A percentile compares a stretch with the other conserved stretches of the same genome.
phyloP scores from a whole-genome alignment of 2,797 vertebrate genomes.

The Syngnathus acus region DNA sequence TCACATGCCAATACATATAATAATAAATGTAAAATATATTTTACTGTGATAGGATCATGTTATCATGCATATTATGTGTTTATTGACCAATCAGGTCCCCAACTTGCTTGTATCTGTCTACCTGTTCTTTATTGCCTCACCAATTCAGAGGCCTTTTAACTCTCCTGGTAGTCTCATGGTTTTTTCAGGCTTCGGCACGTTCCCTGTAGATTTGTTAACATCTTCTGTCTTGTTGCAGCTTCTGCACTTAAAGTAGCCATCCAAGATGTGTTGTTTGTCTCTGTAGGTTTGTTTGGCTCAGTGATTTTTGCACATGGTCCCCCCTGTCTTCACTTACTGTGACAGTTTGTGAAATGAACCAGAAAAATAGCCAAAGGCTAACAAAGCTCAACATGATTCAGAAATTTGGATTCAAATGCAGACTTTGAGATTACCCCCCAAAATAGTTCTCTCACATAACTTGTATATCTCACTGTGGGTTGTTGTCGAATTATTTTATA shows the following conservation, averaged over 20 bases:
- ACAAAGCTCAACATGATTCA: slow-evolving; percentile 4
- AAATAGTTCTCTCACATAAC: not conserved
- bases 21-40: not conserved
- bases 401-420: slow-evolving; percentile 6
- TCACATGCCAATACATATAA: not conserved
- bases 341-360: slow-evolving; percentile 3
- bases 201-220: slow-evolving; percentile 6
- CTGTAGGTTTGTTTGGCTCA: slow-evolving; percentile 5
- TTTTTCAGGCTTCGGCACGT: not conserved
- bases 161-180: not conserved
- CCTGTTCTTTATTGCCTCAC: not conserved
- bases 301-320: not conserved
- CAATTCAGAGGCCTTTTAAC: not conserved
- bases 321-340: not conserved
- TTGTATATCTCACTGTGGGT: not conserved
- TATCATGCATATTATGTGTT: not conserved
- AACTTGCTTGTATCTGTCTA: not conserved
- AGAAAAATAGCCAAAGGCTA: slow-evolving; percentile 1
- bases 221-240: not conserved
- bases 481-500: not conserved
- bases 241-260: not conserved
- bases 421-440: not conserved
- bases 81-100: not conserved
- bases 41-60: not conserved
- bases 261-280: not conserved